phyloP scores from a whole-genome alignment of 2,113 vertebrate genomes.

The Sterrhoptilus dennistouni region DNA sequence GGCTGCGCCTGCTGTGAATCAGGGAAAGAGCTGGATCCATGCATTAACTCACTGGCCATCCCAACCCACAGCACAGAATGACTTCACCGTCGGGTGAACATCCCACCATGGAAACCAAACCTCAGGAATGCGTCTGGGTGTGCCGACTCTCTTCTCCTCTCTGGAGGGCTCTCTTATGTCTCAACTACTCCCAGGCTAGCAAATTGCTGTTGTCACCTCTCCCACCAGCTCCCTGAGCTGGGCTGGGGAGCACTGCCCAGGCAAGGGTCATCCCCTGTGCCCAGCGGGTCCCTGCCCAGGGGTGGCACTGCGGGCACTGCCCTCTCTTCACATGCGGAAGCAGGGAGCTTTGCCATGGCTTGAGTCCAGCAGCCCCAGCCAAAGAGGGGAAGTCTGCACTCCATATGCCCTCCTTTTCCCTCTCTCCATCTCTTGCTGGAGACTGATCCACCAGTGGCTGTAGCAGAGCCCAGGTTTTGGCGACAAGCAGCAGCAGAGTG shows the following conservation, averaged over 20 bases:
- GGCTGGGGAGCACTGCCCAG: not conserved
- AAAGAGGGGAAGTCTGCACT: not conserved
- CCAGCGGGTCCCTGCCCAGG: accelerated
- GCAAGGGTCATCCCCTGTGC: not conserved
- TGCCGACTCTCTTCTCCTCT: conserved; percentile 17
- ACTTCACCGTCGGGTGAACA: conserved; percentile 60
- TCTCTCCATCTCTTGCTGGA: not conserved
- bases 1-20: not conserved
- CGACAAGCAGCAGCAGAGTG: accelerated
- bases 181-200: not conserved
- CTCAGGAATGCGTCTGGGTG: conserved; percentile 67
- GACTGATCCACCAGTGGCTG: not conserved
- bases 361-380: not conserved
- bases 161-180: not conserved
- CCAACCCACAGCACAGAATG: conserved; percentile 52
- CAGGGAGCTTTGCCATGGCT: not conserved
- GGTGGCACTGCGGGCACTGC: not conserved
- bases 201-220: not conserved
- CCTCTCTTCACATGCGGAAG: not conserved
- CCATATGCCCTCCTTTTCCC: not conserved
- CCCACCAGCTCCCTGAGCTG: not conserved
- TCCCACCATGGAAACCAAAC: conserved; percentile 68
- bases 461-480: not conserved
- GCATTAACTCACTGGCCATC: conserved; percentile 44
- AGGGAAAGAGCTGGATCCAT: conserved; percentile 16